Evolutionary conservation across 1,140 invertebrate genomes (phyloP), one percentile per base, ranked within the genome.

Genomic region (Drosophila miranda): DNA sequence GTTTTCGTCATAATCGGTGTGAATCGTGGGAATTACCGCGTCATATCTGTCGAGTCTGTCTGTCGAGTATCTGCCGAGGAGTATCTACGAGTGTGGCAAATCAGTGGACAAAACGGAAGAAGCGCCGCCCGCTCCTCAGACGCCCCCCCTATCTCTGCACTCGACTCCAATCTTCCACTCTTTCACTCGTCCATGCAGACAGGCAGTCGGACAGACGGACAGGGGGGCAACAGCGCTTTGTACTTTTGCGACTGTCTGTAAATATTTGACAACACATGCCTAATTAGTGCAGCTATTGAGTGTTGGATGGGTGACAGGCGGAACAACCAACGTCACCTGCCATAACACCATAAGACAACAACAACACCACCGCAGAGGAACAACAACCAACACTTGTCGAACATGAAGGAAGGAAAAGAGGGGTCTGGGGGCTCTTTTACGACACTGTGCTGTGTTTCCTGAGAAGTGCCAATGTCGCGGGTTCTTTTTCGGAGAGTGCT

Each of bases 231-330:
- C 46, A 84, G 30, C 76, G 73, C 86, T 89, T 89, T 89, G 86
- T 89, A 89, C 77, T 89, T 86, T 89, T 71, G 86, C 86, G 86
- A 54, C 86, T 57, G 74, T 73, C 61, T 86, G 71, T 81, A 89
- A 89, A 89, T 89, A 89, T 89, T 89, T 89, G 75, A 75, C 77
- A 89, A 84, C 86, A 89, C 86, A 89, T 81, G 86, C 86, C 86
- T 89, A 89, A 89, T 89, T 89, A 89, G 86, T 89, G 80, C 84
- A 89, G 86, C 84, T 75, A 89, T 89, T 89, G 86, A 89, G 34
- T 38, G 34, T 38, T 13, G 34, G 34, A 38, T 89, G 86, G 86
- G 77, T 67, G 75, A 78, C 77, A 78, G 60, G 84, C 77, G 75
- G 80, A 83, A 82, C 78, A 75, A 57, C 63, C 73, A 56, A 60